Percentiles rank a stretch among this genome's conserved stretches.
These are phyloP conservation scores for Ailuropoda melanoleuca DNA, from an alignment of 2,113 vertebrate genomes.

Conservation along the genomic window DNA sequence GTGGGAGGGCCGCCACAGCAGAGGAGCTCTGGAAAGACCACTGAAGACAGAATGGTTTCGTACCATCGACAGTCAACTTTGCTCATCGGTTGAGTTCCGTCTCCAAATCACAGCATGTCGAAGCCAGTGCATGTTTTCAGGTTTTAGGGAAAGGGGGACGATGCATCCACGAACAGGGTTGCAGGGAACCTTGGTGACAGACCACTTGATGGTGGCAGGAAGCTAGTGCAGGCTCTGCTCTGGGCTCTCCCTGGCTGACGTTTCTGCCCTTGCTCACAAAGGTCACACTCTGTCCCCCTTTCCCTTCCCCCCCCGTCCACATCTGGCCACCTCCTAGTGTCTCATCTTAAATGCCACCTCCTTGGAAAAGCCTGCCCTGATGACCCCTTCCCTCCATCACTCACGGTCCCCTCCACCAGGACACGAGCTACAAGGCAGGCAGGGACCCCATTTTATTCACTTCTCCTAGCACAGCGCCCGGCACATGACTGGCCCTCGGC, in stretches of 20 bases:
- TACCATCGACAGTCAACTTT: neutral
- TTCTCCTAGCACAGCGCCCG: neutral
- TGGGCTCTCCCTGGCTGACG: neutral
- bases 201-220: accelerated
- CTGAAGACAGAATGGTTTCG: neutral
- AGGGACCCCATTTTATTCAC: neutral
- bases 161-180: neutral
- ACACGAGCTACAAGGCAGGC: neutral
- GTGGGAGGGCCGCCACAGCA: neutral
- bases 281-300: neutral
- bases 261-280: neutral
- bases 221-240: neutral
- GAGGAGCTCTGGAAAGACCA: neutral
- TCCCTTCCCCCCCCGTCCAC: neutral
- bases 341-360: neutral
- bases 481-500: neutral
- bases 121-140: neutral
- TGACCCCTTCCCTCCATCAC: neutral
- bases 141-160: neutral
- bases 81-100: accelerated
- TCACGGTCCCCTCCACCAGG: neutral
- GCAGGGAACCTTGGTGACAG: neutral
- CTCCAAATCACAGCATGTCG: neutral
- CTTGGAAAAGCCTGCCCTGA: neutral
- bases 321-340: neutral